phyloP scores from a whole-genome alignment of 2,888 invertebrate genomes.

The Caenorhabditis zanzibari region DNA sequence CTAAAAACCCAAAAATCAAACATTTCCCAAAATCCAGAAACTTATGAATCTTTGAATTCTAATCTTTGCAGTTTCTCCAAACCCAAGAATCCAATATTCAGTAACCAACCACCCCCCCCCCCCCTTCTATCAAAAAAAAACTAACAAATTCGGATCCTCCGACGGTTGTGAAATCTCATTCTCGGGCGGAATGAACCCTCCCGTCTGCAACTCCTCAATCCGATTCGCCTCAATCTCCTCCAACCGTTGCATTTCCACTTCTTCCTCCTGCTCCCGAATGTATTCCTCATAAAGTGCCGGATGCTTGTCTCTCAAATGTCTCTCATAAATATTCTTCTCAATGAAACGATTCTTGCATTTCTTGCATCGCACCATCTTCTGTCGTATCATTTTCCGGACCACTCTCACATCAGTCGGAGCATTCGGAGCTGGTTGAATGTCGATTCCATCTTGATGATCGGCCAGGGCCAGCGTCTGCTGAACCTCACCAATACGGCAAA shows the following conservation, averaged over 20 bases:
- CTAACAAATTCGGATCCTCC: constrained; percentile 53
- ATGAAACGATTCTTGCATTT: constrained; percentile 82
- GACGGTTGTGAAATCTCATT: constrained; percentile 73
- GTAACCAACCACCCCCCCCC: too few species aligned
- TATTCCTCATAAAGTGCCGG: constrained; percentile 79
- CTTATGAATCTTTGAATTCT: background rate
- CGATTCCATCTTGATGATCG: constrained; percentile 58
- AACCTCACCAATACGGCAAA: constrained; percentile 57
- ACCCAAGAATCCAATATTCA: background rate
- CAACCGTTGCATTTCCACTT: constrained; percentile 64
- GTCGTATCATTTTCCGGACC: constrained; percentile 56
- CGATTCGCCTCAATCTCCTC: constrained; percentile 82
- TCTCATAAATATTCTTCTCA: constrained; percentile 82
- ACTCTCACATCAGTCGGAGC: constrained; percentile 56
- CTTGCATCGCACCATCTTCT: constrained; percentile 82
- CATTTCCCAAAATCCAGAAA: background rate
- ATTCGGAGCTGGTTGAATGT: constrained; percentile 42
- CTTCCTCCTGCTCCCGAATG: constrained; percentile 77
- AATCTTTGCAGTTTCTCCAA: background rate
- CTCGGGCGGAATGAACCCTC: constrained; percentile 83
- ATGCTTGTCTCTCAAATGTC: constrained; percentile 82
- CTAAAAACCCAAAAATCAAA: background rate
- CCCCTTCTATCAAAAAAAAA: too few species aligned
- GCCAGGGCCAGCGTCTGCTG: constrained; percentile 43
- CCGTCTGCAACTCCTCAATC: constrained; percentile 81